phyloP scores from a whole-genome alignment of 2,888 invertebrate genomes.

The Archaeoteleia sp. region DNA sequence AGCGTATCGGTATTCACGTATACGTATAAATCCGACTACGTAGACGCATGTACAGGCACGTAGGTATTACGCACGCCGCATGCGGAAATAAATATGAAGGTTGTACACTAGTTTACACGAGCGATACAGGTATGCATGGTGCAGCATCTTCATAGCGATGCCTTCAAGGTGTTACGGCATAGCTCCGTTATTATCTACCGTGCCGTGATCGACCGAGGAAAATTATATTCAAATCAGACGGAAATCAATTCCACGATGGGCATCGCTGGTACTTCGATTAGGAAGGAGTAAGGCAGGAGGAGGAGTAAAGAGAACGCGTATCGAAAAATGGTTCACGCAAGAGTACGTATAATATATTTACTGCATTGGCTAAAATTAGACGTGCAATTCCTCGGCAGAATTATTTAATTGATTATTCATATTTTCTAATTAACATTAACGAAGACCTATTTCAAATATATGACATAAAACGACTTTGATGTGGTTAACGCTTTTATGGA shows the following conservation, averaged over 20 bases:
- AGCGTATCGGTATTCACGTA: slow-evolving; percentile 12
- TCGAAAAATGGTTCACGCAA: slow-evolving; percentile 4
- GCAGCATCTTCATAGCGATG: slow-evolving; percentile 54
- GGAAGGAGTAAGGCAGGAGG: slow-evolving; percentile 17
- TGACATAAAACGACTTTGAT: too few relatives aligned
- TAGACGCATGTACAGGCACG: slow-evolving; percentile 16
- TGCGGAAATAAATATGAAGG: slow-evolving; percentile 42
- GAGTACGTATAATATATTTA: background rate
- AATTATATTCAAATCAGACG: slow-evolving; percentile 72
- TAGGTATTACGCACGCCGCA: slow-evolving; percentile 27
- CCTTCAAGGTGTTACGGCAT: slow-evolving; percentile 71
- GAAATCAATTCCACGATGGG: slow-evolving; percentile 71
- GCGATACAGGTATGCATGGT: slow-evolving; percentile 30
- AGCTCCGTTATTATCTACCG: slow-evolving; percentile 69
- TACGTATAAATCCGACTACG: slow-evolving; percentile 12
- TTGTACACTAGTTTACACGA: slow-evolving; percentile 51
- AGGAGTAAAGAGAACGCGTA: slow-evolving; percentile 5
- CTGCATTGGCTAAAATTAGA: background rate
- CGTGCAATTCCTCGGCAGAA: background rate
- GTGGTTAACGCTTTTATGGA: too few relatives aligned
- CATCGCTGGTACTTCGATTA: slow-evolving; percentile 48
- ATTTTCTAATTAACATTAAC: too few relatives aligned
- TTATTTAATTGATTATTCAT: background rate
- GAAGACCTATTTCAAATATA: too few relatives aligned
- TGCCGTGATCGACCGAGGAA: slow-evolving; percentile 68